Evolutionary conservation across 2,797 vertebrate genomes (phyloP).

Genomic region (Nyctibius grandis): DNA sequence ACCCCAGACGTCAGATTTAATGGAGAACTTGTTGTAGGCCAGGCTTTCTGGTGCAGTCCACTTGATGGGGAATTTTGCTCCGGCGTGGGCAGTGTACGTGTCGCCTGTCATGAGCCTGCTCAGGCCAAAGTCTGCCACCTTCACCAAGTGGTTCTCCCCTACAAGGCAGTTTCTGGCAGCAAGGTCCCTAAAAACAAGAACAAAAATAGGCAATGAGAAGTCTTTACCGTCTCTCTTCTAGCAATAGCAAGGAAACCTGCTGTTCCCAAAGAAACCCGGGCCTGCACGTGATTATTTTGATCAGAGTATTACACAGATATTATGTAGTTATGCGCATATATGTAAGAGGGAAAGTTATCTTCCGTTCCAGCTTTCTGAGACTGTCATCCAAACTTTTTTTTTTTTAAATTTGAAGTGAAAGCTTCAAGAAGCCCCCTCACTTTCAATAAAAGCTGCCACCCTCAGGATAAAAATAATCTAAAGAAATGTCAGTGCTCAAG

Average conservation of each 20-base stretch:
- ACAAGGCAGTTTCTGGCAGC: conserved; percentile 98
- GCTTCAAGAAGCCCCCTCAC: conserved; percentile 57
- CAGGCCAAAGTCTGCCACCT: conserved; percentile 96
- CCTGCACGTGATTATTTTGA: not conserved
- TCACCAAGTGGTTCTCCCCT: conserved; percentile 98
- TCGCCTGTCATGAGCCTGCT: conserved; percentile 96
- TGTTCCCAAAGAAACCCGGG: not conserved
- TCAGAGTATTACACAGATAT: not conserved
- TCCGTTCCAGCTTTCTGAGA: not conserved
- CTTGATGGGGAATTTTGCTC: conserved; percentile 98
- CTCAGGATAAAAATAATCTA: conserved; percentile 60
- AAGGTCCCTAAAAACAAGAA: conserved; percentile 81
- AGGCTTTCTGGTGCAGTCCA: conserved; percentile 98
- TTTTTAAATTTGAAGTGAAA: conserved; percentile 33
- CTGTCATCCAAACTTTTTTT: not conserved
- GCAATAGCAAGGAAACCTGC: not conserved
- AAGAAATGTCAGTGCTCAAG: conserved; percentile 61
- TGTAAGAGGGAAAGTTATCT: conserved; percentile 41
- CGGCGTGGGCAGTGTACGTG: conserved; percentile 93
- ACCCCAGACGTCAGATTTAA: conserved; percentile 99
- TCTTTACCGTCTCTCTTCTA: not conserved
- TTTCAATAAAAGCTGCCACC: conserved; percentile 62
- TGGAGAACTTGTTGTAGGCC: conserved; percentile 99
- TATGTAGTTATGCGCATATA: not conserved
- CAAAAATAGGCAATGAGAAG: not conserved